A percentile compares a stretch with the other conserved stretches of the same genome.
Conservation (phyloP, 2,888 invertebrate species). For the Cyrtodaria siliqua region DNA sequence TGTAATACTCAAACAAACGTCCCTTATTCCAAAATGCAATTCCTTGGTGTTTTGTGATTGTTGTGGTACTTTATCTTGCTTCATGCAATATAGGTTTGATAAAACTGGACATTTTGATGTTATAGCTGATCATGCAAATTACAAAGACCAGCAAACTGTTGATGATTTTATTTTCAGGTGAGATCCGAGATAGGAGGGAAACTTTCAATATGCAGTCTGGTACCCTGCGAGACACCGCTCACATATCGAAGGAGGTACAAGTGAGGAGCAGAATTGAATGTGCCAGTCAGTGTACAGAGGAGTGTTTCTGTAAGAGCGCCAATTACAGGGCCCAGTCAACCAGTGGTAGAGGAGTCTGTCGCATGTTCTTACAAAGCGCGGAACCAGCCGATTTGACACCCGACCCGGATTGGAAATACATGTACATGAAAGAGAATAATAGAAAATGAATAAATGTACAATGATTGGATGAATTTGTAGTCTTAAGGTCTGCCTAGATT, state of each 20-base stretch:
- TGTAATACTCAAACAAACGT: too few species aligned
- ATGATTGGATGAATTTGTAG: too few species aligned
- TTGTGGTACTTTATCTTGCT: too few species aligned
- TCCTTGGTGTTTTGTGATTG: too few species aligned
- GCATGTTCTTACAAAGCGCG: constrained; percentile 24
- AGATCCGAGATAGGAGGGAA: constrained; percentile 13
- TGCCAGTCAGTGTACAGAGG: constrained; percentile 31
- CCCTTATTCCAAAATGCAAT: too few species aligned
- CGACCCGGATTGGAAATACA: constrained; percentile 39
- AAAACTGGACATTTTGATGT: too few species aligned
- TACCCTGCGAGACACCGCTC: constrained; percentile 18
- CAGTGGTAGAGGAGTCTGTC: constrained; percentile 45
- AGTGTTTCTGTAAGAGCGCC: constrained; percentile 38
- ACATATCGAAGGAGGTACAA: constrained; percentile 6
- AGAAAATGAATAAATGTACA: too few species aligned
- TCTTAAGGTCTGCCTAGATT: too few species aligned
- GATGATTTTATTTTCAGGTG: constrained; percentile 21
- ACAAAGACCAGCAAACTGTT: too few species aligned
- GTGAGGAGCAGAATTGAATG: constrained; percentile 48
- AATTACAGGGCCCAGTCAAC: constrained; percentile 31
- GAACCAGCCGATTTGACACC: constrained; percentile 13
- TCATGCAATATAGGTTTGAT: too few species aligned
- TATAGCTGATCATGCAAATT: too few species aligned
- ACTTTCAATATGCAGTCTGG: constrained; percentile 1
- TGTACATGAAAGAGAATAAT: constrained; percentile 12